Evolutionary conservation across 1,140 invertebrate species (phyloP), one percentile per base, ranked within the genome.

Genomic region (Drosophila persimilis): DNA sequence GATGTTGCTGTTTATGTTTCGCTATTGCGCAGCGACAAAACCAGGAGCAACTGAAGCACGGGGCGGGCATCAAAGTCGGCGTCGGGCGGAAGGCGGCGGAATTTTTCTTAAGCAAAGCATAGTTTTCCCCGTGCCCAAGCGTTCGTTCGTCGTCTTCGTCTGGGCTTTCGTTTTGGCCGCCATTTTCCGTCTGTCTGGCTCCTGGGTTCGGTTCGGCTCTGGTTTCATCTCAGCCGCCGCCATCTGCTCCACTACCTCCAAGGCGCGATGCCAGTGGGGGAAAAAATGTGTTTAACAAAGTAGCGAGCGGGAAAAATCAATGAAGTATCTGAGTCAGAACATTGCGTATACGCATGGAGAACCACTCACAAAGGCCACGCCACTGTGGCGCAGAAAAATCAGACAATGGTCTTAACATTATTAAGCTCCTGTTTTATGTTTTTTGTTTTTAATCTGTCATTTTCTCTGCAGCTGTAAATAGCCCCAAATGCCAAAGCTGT

Each of bases 1-100:
- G 58, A 84, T 84, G 77, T 80, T 77, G 70, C 74, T 88, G 83
- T 88, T 86, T 86, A 88, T 86, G 83, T 86, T 88, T 81, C 83
- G 74, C 73, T 81, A 67, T 86, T 86, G 74, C 81, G 74, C 81
- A 78, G 57, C 76, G 47, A 52, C 80, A 61, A 56, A 39, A 62
- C 17, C 61, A 55, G 43, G 15, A 26, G 29, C 50, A 46, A 46
- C 48, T 55, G 41, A 46, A 65, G 41, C 54, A 45, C 29, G 20
- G 57, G 3, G 35, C 11, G 11, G 35, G 35, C 3, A 4, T 1
- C 29, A 6, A 2, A 4, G 31, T 11, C 43, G 58, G 46, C 52
- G 60, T 11, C 1, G 6, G 48, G 29, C 54, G 44, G 41, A 35
- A 22, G 58, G 58, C 48, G 47, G 44, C 64, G n/a, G 46, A 46